Evolutionary conservation across 2,113 vertebrate genomes (phyloP).

Genomic region (Sigmodon hispidus): DNA sequence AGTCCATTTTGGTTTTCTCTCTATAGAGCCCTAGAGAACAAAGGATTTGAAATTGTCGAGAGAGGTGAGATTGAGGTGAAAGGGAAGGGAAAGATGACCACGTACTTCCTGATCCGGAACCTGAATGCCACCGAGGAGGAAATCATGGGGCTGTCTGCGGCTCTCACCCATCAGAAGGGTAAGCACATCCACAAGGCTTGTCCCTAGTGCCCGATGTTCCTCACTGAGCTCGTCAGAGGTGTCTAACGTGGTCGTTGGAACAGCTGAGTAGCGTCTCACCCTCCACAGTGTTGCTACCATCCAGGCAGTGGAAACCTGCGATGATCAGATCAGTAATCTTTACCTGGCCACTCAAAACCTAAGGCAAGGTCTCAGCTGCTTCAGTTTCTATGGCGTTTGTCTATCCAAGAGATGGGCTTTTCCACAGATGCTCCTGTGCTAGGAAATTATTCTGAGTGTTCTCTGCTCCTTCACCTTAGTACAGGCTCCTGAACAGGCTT

Average conservation of each 20-base stretch:
- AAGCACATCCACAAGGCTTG: background rate
- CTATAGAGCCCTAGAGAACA: constrained; percentile 84
- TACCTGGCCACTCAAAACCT: background rate
- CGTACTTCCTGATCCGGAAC: constrained; percentile 88
- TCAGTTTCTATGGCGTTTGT: background rate
- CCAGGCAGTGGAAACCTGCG: accelerated
- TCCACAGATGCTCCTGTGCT: background rate
- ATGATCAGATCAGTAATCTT: accelerated
- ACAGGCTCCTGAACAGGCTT: background rate
- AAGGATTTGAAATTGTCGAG: constrained; percentile 85
- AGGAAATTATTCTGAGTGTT: background rate
- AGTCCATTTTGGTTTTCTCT: background rate
- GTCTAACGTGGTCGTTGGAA: background rate
- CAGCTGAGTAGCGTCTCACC: accelerated
- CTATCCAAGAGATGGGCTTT: background rate
- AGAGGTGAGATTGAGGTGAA: constrained; percentile 89
- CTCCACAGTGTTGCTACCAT: background rate
- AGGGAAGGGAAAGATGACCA: constrained; percentile 89
- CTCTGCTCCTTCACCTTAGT: background rate
- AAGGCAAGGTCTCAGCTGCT: background rate
- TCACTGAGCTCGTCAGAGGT: too few species aligned
- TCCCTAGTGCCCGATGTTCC: background rate
- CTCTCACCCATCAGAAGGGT: background rate
- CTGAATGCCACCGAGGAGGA: constrained; percentile 83
- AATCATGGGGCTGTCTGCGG: constrained; percentile 85